A percentile compares a stretch with the other conserved stretches of the same genome.
phyloP scores from a whole-genome alignment of 1,140 invertebrate species.

The Drosophila yakuba region DNA sequence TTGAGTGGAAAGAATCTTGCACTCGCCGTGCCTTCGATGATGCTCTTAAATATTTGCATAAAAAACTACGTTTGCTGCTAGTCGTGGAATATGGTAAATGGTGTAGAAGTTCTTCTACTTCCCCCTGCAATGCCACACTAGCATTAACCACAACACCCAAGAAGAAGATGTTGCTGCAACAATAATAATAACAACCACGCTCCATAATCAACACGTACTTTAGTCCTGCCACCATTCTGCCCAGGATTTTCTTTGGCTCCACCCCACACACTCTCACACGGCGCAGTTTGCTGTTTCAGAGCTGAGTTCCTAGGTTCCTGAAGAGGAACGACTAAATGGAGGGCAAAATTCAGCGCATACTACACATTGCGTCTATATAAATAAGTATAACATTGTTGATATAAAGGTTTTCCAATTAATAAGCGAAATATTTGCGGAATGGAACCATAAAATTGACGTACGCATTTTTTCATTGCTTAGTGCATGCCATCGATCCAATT shows the following conservation, averaged over 20 bases:
- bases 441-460: too few relatives aligned
- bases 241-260: constrained; percentile 21
- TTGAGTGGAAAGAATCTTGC: constrained; percentile 53
- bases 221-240: constrained; percentile 42
- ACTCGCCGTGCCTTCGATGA: constrained; percentile 72
- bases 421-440: too few relatives aligned
- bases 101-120: constrained; percentile 61
- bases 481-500: neutral
- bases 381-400: neutral
- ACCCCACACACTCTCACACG: constrained; percentile 15
- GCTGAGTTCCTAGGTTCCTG: constrained; percentile 8
- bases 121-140: neutral
- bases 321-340: neutral
- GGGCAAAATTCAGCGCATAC: too few relatives aligned
- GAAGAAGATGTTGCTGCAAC: constrained; percentile 31
- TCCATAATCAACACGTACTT: constrained; percentile 79
- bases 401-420: neutral
- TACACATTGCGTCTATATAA: neutral
- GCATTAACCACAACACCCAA: constrained; percentile 64
- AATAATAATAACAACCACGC: constrained; percentile 65
- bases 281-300: neutral
- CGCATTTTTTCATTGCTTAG: too few relatives aligned
- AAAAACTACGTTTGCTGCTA: constrained; percentile 70
- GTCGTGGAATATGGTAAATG: constrained; percentile 77
- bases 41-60: constrained; percentile 82